These are phyloP conservation scores for Heliconius sara DNA, from an alignment of 2,888 invertebrate species.

Conservation along the genomic window DNA sequence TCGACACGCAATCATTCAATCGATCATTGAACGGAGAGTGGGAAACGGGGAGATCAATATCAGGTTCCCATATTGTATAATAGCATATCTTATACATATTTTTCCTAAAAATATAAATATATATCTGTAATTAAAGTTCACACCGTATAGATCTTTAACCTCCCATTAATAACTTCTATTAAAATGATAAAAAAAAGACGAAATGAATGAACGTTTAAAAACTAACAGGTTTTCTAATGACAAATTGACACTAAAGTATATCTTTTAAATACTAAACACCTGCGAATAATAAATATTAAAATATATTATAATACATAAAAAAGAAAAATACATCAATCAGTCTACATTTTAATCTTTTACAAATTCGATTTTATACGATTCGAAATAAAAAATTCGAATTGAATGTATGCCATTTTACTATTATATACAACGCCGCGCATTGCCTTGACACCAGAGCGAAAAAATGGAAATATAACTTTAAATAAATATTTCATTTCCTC, in stretches of 20 bases:
- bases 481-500: too few relatives aligned
- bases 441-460: too few relatives aligned
- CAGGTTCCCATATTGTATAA: not conserved
- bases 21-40: not conserved
- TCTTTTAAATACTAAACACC: slow-evolving; percentile 5
- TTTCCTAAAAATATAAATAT: not conserved
- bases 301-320: not conserved
- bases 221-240: slow-evolving; percentile 10
- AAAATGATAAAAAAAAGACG: not conserved
- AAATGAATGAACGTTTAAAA: not conserved
- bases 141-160: slow-evolving; percentile 1
- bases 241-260: not conserved
- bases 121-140: not conserved
- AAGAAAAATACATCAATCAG: not conserved
- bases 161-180: slow-evolving; percentile 6
- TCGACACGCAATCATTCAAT: not conserved
- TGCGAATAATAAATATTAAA: not conserved
- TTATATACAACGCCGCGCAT: too few relatives aligned
- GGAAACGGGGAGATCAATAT: not conserved
- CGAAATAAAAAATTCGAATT: too few relatives aligned
- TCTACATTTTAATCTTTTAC: not conserved
- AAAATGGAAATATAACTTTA: too few relatives aligned
- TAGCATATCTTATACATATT: too few relatives aligned
- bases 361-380: too few relatives aligned
- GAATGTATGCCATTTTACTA: too few relatives aligned